Percentiles rank a stretch among this genome's conserved stretches.
Conservation (phyloP, 2,888 invertebrate species). For the Andrena bucephala region DNA sequence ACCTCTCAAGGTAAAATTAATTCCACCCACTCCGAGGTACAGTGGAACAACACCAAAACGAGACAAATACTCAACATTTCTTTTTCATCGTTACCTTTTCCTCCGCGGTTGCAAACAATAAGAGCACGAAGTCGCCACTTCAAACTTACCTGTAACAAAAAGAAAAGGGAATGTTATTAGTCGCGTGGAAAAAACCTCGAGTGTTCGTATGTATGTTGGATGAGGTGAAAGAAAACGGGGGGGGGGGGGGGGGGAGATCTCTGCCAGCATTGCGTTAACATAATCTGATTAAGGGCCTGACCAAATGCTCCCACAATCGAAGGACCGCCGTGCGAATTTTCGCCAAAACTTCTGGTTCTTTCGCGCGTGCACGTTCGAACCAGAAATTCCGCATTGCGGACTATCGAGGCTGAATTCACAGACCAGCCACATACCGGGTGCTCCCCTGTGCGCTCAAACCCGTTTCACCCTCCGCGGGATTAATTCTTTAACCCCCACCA, state of each 20-base stretch:
- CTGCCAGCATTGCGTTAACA: constrained; percentile 29
- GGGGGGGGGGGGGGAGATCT: background rate
- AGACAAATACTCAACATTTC: background rate
- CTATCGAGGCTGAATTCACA: constrained; percentile 78
- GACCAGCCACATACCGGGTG: constrained; percentile 70
- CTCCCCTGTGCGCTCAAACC: constrained; percentile 35
- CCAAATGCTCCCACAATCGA: constrained; percentile 19
- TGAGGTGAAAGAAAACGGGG: background rate
- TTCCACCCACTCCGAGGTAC: background rate
- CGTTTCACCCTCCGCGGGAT: constrained; percentile 48
- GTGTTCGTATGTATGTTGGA: background rate
- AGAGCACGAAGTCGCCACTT: background rate
- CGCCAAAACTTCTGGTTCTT: constrained; percentile 64
- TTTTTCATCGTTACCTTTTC: constrained; percentile 50
- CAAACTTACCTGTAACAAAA: constrained; percentile 68
- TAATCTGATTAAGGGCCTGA: constrained; percentile 25
- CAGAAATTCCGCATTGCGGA: constrained; percentile 81
- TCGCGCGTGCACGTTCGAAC: constrained; percentile 74
- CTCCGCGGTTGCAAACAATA: too few species aligned
- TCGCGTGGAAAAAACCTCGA: background rate
- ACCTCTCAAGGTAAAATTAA: background rate
- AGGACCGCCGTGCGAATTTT: constrained; percentile 65
- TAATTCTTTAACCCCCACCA: constrained; percentile 64
- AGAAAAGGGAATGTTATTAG: constrained; percentile 28
- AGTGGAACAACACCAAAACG: background rate